A percentile compares a stretch with the other conserved stretches of the same genome.
Evolutionary conservation across 2,797 vertebrate species (phyloP).

Genomic region (Sphenopsis melanotis): DNA sequence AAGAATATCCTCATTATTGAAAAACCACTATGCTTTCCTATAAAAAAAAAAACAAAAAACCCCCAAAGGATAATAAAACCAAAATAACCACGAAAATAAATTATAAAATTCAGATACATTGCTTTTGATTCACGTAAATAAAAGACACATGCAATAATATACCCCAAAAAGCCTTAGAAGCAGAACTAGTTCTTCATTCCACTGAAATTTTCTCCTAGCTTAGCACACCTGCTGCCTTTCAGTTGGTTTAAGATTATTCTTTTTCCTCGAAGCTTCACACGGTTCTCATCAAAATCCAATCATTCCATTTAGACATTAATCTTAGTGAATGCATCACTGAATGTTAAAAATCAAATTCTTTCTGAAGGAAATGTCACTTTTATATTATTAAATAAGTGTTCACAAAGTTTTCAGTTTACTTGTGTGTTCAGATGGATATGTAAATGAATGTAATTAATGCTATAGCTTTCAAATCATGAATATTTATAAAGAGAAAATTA

Average conservation of each 20-base stretch:
- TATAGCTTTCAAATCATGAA: constrained; percentile 78
- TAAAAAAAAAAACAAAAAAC: not conserved
- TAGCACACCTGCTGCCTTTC: constrained; percentile 60
- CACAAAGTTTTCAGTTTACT: constrained; percentile 65
- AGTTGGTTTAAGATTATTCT: constrained; percentile 55
- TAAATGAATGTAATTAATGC: constrained; percentile 78
- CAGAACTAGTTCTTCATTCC: not conserved
- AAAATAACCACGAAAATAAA: not conserved
- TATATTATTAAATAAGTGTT: constrained; percentile 65
- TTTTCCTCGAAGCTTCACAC: constrained; percentile 47
- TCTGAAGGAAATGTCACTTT: constrained; percentile 70
- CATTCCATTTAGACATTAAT: constrained; percentile 62
- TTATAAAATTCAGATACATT: not conserved
- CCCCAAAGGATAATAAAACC: not conserved
- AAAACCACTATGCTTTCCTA: not conserved
- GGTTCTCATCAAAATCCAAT: constrained; percentile 59
- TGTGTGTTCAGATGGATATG: constrained; percentile 70
- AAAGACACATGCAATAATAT: not conserved
- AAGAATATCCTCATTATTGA: not conserved
- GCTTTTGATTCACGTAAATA: not conserved
- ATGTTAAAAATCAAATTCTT: constrained; percentile 68
- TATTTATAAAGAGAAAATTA: constrained; percentile 76
- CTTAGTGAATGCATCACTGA: constrained; percentile 57
- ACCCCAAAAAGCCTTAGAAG: not conserved
- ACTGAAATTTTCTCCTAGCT: constrained; percentile 15